Evolutionary conservation across 2,113 vertebrate species (phyloP).

Genomic region (Channa maculata): DNA sequence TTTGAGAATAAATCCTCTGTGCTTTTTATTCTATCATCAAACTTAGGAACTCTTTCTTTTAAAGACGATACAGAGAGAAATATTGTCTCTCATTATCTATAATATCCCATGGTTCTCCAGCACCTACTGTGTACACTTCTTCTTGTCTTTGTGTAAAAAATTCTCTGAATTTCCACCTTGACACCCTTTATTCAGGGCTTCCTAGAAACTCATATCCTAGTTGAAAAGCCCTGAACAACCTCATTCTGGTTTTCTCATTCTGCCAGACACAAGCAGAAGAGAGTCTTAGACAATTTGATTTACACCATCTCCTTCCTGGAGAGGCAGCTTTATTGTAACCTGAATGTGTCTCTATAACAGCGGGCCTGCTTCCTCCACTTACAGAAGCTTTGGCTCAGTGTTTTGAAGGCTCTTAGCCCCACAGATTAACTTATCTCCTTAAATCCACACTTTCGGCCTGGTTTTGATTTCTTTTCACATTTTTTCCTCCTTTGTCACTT

Average conservation of each 20-base stretch:
- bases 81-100: constrained; percentile 14
- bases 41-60: too few relatives aligned
- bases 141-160: constrained; percentile 18
- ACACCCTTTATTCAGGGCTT: constrained; percentile 28
- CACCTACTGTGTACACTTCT: not conserved
- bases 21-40: not conserved
- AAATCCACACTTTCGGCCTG: constrained; percentile 48
- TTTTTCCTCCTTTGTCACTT: constrained; percentile 40
- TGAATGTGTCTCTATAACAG: constrained; percentile 46
- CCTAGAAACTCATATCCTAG: constrained; percentile 27
- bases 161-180: constrained; percentile 14
- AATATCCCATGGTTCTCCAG: not conserved
- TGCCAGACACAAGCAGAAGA: constrained; percentile 47
- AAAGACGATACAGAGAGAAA: not conserved
- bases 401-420: constrained; percentile 41
- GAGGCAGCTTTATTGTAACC: constrained; percentile 61
- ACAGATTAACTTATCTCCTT: constrained; percentile 62
- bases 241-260: constrained; percentile 50
- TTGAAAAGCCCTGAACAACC: constrained; percentile 35
- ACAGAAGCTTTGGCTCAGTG: constrained; percentile 50
- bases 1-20: not conserved
- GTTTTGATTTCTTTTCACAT: constrained; percentile 33
- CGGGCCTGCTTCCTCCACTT: constrained; percentile 49
- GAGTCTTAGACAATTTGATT: constrained; percentile 64
- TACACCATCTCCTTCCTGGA: constrained; percentile 57